A percentile compares a stretch with the other conserved stretches of the same genome.
These are phyloP conservation scores for Machaerirhynchus nigripectus DNA, from an alignment of 2,113 vertebrate species.

Conservation along the genomic window DNA sequence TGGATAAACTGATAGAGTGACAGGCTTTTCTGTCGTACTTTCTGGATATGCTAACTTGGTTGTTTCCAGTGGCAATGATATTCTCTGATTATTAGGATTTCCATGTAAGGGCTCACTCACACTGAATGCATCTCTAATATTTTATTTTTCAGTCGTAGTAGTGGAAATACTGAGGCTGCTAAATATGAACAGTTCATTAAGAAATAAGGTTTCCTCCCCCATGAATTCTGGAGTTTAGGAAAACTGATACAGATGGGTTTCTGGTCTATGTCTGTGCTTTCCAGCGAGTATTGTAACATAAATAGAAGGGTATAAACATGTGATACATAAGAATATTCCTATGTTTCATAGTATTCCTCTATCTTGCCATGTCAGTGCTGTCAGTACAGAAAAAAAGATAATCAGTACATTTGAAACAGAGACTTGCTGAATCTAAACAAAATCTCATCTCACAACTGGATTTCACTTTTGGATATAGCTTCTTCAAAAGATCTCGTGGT, in stretches of 20 bases:
- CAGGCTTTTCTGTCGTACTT: neutral
- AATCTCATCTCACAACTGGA: neutral
- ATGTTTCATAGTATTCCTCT: neutral
- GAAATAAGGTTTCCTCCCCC: neutral
- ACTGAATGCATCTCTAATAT: neutral
- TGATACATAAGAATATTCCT: neutral
- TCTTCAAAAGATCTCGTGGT: neutral
- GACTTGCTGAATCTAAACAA: neutral
- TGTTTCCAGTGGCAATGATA: neutral
- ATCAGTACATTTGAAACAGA: neutral
- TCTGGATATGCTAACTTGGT: neutral
- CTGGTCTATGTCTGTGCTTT: neutral
- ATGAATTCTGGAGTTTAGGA: neutral
- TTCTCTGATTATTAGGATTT: neutral
- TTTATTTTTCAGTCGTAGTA: neutral
- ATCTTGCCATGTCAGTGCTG: neutral
- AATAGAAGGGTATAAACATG: slow-evolving; percentile 11
- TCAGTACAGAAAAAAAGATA: neutral
- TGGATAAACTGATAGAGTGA: neutral
- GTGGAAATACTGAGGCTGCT: neutral
- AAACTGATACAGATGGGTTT: neutral
- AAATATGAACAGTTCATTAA: neutral
- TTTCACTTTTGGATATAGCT: neutral
- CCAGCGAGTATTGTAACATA: neutral
- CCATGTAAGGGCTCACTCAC: neutral